Evolutionary conservation across 2,113 vertebrate species (phyloP).

Genomic region (Campylomormyrus numenius): DNA sequence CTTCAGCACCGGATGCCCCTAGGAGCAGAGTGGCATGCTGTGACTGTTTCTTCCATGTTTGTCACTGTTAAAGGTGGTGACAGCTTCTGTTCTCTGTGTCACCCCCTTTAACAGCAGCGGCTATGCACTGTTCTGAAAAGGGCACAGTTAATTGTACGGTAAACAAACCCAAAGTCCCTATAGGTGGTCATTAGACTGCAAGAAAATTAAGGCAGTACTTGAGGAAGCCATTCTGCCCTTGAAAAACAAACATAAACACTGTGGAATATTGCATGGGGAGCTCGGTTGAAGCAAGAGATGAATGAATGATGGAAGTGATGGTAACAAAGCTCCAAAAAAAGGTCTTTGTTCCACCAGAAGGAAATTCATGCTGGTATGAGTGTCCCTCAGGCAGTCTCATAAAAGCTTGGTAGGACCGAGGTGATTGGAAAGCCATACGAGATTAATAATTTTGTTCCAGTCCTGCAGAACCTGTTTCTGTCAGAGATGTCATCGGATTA

Average conservation of each 20-base stretch:
- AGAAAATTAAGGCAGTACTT: not conserved
- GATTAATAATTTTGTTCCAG: not conserved
- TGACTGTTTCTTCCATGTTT: not conserved
- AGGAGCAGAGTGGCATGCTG: not conserved
- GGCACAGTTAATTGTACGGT: not conserved
- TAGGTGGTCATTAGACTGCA: not conserved
- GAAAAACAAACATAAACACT: not conserved
- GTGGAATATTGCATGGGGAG: not conserved
- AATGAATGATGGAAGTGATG: not conserved
- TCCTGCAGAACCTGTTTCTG: not conserved
- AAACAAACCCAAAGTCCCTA: not conserved
- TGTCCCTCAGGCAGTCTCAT: not conserved
- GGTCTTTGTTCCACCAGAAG: not conserved
- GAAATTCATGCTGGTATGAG: not conserved
- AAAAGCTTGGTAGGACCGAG: not conserved
- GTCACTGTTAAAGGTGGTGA: not conserved
- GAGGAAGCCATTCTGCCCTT: not conserved
- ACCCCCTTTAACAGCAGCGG: not conserved
- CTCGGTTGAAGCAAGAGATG: not conserved
- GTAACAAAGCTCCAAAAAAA: not conserved
- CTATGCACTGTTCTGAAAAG: not conserved
- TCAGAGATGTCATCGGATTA: not conserved
- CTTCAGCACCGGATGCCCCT: not conserved
- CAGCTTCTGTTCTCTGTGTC: not conserved
- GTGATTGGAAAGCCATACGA: conserved; percentile 1